Evolutionary conservation across 1,140 invertebrate species (phyloP), one percentile per base, ranked within the genome.

Genomic region (Matsumurasca onukii): DNA sequence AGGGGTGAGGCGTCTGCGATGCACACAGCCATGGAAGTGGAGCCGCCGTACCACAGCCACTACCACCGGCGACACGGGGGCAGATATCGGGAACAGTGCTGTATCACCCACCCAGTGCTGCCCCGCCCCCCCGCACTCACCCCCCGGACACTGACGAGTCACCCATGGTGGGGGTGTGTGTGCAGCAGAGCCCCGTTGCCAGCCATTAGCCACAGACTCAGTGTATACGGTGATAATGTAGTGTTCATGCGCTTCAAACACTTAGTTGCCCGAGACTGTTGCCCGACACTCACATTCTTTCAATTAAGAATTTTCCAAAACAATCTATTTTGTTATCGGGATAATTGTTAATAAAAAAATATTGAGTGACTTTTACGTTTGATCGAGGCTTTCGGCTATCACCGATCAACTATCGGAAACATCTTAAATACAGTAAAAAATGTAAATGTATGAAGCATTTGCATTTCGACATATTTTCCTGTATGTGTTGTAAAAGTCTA

Each of bases 121-220:
- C 61, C 51, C 27, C 48, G 17, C 30, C 59, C 25, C 17, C 34
- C 27, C 22, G 51, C 24, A 61, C 45, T 30, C n/a, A 22, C 13
- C 49, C 57, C 17, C 12, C 52, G 1, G 69, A 72, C 27, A 55
- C 70, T 34, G 88, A 90, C 64, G 90, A 91, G 74, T 90, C 89
- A 76, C 90, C 91, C 64, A 92, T 93, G 91, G 88, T 92, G 70
- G 90, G 90, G 27, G 90, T 92, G 68, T 91, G 90, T 82, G 87
- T 93, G 73, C 91, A 93, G 79, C 90, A 93, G 79, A 92, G 88
- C 78, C 88, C 89, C 62, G 88, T 90, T 64, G 88, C 85, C 71
- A 91, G 88, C 76, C 89, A 89, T 80, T 85, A 71, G 48, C 67
- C 61, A 52, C 9, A 12, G 49, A 9, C 5, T 39, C 5, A 39